These are phyloP conservation scores for Bombylius discolor DNA, from an alignment of 2,888 invertebrate genomes.

Conservation along the genomic window DNA sequence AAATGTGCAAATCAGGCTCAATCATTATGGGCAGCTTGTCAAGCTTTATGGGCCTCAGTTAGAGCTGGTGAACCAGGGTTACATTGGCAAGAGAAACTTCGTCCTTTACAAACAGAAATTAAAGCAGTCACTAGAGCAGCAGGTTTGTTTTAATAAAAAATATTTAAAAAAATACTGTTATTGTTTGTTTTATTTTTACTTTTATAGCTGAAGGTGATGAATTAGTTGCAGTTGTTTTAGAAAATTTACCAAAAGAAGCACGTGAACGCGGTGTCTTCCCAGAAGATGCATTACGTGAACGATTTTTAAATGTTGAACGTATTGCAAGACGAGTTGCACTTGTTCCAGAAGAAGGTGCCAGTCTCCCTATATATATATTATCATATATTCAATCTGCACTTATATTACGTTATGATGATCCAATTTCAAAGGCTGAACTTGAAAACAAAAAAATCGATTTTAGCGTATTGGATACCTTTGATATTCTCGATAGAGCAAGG, in stretches of 20 bases:
- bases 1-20: constrained; percentile 67
- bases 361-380: constrained; percentile 65
- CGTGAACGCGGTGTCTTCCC: constrained; percentile 73
- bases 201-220: constrained; percentile 56
- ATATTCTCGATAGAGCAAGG: constrained; percentile 82
- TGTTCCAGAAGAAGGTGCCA: constrained; percentile 79
- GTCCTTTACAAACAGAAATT: constrained; percentile 55
- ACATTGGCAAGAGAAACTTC: constrained; percentile 43
- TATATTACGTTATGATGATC: constrained; percentile 51
- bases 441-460: constrained; percentile 61
- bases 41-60: constrained; percentile 68
- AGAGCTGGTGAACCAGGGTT: constrained; percentile 46
- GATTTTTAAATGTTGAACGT: constrained; percentile 69
- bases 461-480: constrained; percentile 66
- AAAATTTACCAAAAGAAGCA: constrained; percentile 65
- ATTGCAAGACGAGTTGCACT: constrained; percentile 74
- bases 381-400: constrained; percentile 85
- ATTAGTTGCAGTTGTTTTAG: constrained; percentile 62
- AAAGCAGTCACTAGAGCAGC: constrained; percentile 61
- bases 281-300: constrained; percentile 70
- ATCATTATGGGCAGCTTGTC: constrained; percentile 87
- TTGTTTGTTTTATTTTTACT: neutral
- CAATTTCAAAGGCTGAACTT: constrained; percentile 60
- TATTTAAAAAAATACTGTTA: neutral
- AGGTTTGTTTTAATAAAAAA: constrained; percentile 38